Evolutionary conservation across 2,113 vertebrate genomes (phyloP).

Genomic region (Dicaeum eximium): DNA sequence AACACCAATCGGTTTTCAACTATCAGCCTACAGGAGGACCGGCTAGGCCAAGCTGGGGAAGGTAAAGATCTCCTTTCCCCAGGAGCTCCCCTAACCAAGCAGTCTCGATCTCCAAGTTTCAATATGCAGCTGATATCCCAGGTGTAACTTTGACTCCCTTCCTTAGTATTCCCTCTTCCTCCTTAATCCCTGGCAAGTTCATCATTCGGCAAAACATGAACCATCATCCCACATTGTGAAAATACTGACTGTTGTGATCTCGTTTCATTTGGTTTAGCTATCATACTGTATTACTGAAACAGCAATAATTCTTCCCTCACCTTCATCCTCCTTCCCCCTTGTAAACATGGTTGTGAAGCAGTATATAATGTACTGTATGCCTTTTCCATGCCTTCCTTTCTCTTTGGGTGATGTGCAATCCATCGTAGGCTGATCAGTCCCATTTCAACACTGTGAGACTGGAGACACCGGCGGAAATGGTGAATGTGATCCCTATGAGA

Average conservation of each 20-base stretch:
- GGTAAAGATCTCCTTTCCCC: conserved; percentile 83
- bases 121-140: conserved; percentile 99
- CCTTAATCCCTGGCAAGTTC: conserved; percentile 63
- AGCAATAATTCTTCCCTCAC: conserved; percentile 86
- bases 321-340: conserved; percentile 21
- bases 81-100: conserved; percentile 89
- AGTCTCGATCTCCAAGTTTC: conserved; percentile 98
- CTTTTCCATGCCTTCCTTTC: conserved; percentile 79
- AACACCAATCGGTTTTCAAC: conserved; percentile 89
- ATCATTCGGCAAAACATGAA: conserved; percentile 65
- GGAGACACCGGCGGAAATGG: conserved; percentile 71
- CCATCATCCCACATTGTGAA: conserved; percentile 67
- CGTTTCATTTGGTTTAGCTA: conserved; percentile 70
- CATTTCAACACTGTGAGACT: conserved; percentile 82
- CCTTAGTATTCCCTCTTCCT: conserved; percentile 15
- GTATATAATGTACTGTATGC: conserved; percentile 72
- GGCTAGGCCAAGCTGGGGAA: conserved; percentile 81
- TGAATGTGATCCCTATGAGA: conserved; percentile 80
- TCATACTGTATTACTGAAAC: conserved; percentile 80
- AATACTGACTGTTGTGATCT: conserved; percentile 68
- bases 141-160: conserved; percentile 78
- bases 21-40: conserved; percentile 93
- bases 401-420: conserved; percentile 94
- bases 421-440: conserved; percentile 78
- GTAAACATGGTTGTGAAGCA: conserved; percentile 74